A percentile compares a stretch with the other conserved stretches of the same genome.
Conservation (phyloP, 2,797 vertebrate species). For the Lemur catta region DNA sequence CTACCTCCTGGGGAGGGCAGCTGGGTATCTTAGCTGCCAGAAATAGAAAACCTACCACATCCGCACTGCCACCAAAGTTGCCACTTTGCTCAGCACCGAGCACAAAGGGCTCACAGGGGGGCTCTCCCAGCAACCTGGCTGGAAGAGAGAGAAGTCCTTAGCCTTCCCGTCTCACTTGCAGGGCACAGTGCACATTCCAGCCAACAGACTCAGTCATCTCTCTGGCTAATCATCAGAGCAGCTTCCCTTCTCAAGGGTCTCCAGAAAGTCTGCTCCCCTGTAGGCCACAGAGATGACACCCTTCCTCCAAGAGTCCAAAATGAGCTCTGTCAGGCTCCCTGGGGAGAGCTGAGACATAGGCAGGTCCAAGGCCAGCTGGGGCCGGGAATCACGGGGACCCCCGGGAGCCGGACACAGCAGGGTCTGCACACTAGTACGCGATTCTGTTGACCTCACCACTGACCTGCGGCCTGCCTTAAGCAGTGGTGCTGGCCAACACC, state of each 20-base stretch:
- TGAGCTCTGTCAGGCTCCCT: not conserved
- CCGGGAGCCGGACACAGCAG: not conserved
- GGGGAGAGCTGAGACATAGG: not conserved
- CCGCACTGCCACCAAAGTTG: not conserved
- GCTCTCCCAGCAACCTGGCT: not conserved
- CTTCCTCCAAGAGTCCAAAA: slow-evolving; percentile 24
- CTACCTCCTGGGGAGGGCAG: not conserved
- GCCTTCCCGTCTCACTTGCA: not conserved
- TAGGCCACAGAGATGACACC: not conserved
- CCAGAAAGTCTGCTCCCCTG: not conserved
- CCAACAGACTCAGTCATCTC: not conserved
- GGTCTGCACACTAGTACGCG: not conserved
- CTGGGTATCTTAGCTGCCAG: not conserved
- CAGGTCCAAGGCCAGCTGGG: not conserved
- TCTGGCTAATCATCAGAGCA: slow-evolving; percentile 41
- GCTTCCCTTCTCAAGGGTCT: not conserved
- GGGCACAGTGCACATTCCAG: not conserved
- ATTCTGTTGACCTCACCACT: not conserved
- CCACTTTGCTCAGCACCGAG: not conserved
- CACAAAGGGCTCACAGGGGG: not conserved
- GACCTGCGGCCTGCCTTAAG: not conserved
- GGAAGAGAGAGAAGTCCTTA: not conserved
- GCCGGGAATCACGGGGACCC: not conserved
- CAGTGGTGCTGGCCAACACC: not conserved
- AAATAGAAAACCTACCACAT: not conserved